Base-by-base conservation (phyloP, 2,888 invertebrate genomes). In the Cyaniris semiargus region DNA sequence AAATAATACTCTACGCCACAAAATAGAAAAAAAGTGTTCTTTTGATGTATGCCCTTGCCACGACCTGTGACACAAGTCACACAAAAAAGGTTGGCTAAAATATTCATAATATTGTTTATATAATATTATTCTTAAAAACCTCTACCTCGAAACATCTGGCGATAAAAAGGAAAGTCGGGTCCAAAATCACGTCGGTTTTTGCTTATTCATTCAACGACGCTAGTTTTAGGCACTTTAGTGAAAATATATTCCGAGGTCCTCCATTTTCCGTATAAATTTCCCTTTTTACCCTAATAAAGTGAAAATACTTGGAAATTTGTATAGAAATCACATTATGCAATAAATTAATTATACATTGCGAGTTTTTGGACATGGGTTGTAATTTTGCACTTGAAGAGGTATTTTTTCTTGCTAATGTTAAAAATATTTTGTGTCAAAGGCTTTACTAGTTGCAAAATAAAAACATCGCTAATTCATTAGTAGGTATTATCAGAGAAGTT, bases 191-290 rank as follows among this genome's bases (percentile, higher is more conserved):
- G 74, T 48, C 27, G 74, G 74, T 74, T 74, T 74, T 74, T 74
- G 74, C 74, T 74, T 74, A 74, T 74, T 74, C 74, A 74, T 74
- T 74, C 74, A 74, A 74, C 48, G 74, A 53, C 15, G 74, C 74
- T 74, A 74, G 74, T 74, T 74, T 74, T 74, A 74, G 48, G 74
- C 48, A 48, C 48, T 53, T 48, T 13, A 53, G 74, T 74, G 74
- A 74, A 74, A 74, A 74, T 74, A 23, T 74, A 74, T 74, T 74
- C 74, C 27, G 74, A 74, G 53, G 74, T 74, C 74, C 53, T 23
- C 44, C 48, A 74, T 53, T 74, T 74, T 74, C 74, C 74, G 53
- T 48, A 74, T 74, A 74, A 74, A 74, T 74, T 74, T 74, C 48
- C 53, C 48, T 48, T 48, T 74, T 53, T 74, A 48, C 74, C 74